phyloP scores from a whole-genome alignment of 2,113 vertebrate genomes.

The Orycteropus afer region DNA sequence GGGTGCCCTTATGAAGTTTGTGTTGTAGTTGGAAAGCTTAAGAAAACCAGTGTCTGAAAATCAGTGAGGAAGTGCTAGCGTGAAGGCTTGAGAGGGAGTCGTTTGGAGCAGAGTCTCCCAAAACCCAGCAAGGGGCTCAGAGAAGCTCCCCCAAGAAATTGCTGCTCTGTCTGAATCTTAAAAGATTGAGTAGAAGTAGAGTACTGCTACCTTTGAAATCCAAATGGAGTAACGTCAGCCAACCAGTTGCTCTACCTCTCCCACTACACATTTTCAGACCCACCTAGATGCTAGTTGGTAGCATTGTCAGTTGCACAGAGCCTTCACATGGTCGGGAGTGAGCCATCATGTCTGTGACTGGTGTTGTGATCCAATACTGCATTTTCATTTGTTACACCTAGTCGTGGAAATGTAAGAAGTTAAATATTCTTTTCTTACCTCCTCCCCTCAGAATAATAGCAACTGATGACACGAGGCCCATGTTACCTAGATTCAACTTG shows the following conservation, averaged over 20 bases:
- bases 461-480: neutral
- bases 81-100: neutral
- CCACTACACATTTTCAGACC: neutral
- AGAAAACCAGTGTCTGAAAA: constrained; percentile 35
- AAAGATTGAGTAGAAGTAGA: neutral
- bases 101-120: neutral
- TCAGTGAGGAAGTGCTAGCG: neutral
- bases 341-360: neutral
- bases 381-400: neutral
- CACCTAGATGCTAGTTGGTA: neutral
- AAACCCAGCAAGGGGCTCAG: neutral
- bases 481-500: constrained; percentile 26
- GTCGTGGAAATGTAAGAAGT: neutral
- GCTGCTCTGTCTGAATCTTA: neutral
- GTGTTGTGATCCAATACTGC: neutral
- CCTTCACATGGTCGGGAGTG: neutral
- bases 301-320: neutral
- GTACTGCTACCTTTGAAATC: neutral
- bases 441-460: neutral
- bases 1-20: neutral
- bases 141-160: neutral
- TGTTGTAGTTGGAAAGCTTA: neutral
- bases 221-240: neutral
- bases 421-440: neutral
- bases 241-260: neutral